A percentile compares a stretch with the other conserved stretches of the same genome.
phyloP scores from a whole-genome alignment of 2,888 invertebrate genomes.

The Drosophila meridionalis region DNA sequence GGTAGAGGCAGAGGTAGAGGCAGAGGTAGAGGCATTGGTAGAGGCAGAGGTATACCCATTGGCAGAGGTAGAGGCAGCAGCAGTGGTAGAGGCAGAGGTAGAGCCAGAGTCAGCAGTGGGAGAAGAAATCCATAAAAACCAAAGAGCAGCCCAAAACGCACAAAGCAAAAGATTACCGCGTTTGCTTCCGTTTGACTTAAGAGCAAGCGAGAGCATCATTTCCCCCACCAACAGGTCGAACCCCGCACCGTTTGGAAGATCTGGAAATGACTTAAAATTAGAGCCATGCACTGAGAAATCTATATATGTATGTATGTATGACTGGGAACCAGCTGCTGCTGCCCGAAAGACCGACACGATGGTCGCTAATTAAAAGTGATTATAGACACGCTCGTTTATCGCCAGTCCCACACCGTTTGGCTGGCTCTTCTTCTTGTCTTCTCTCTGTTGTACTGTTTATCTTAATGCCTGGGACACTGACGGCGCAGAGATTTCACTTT shows the following conservation, averaged over 20 bases:
- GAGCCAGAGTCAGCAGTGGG: constrained; percentile 1
- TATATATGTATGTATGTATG: background rate
- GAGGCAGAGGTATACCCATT: background rate
- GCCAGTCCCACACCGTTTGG: constrained; percentile 36
- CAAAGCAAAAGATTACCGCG: constrained; percentile 47
- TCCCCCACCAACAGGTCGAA: background rate
- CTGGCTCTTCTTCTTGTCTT: background rate
- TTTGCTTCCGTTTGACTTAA: constrained; percentile 53
- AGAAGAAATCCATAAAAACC: constrained; percentile 60
- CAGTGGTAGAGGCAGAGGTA: constrained; percentile 1
- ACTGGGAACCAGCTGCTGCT: constrained; percentile 40
- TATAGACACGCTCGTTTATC: constrained; percentile 74
- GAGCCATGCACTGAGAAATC: constrained; percentile 49
- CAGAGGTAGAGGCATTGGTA: background rate
- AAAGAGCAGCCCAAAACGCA: constrained; percentile 49
- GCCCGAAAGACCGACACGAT: constrained; percentile 22
- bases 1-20: background rate
- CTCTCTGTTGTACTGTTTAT: constrained; percentile 8
- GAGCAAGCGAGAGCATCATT: constrained; percentile 1
- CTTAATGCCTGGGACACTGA: constrained; percentile 12
- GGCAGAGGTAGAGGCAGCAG: background rate
- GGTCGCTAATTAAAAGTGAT: constrained; percentile 75
- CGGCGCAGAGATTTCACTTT: constrained; percentile 45
- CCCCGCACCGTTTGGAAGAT: constrained; percentile 3
- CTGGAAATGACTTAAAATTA: constrained; percentile 69